Percentiles rank a stretch among this genome's conserved stretches.
Evolutionary conservation across 2,888 invertebrate species (phyloP).

Genomic region (Seira sanloemensis): DNA sequence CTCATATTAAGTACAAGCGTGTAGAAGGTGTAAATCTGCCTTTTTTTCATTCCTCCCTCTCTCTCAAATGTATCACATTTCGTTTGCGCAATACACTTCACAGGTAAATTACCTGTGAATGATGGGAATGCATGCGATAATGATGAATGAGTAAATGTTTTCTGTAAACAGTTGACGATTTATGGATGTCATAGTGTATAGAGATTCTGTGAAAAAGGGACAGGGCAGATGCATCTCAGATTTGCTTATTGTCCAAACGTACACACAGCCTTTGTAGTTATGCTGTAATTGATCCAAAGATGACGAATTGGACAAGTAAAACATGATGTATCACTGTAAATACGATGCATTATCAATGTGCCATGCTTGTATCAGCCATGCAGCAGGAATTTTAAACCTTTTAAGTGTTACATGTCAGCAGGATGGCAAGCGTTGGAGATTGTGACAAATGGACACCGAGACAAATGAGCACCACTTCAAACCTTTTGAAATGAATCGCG

Average conservation of each 20-base stretch:
- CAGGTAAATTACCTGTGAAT: slow-evolving; percentile 54
- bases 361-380: neutral
- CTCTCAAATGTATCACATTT: neutral
- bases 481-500: no score
- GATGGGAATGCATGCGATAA: slow-evolving; percentile 3
- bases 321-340: slow-evolving; percentile 37
- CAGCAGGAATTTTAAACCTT: slow-evolving; percentile 42
- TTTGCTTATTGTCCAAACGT: neutral
- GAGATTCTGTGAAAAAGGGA: slow-evolving; percentile 22
- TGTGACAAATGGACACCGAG: slow-evolving; percentile 51
- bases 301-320: slow-evolving; percentile 10
- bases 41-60: slow-evolving; percentile 15
- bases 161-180: slow-evolving; percentile 42
- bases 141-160: slow-evolving; percentile 9
- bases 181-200: slow-evolving; percentile 35
- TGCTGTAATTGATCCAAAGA: slow-evolving; percentile 28
- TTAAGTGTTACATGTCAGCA: slow-evolving; percentile 65
- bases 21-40: neutral
- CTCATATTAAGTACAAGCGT: neutral
- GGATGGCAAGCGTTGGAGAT: slow-evolving; percentile 29
- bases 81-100: neutral
- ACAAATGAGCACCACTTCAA: slow-evolving; percentile 33
- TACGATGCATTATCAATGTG: neutral
- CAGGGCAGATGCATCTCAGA: slow-evolving; percentile 22
- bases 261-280: no score